Evolutionary conservation across 2,113 vertebrate species (phyloP).

Genomic region (Pomatorhinus ruficollis): DNA sequence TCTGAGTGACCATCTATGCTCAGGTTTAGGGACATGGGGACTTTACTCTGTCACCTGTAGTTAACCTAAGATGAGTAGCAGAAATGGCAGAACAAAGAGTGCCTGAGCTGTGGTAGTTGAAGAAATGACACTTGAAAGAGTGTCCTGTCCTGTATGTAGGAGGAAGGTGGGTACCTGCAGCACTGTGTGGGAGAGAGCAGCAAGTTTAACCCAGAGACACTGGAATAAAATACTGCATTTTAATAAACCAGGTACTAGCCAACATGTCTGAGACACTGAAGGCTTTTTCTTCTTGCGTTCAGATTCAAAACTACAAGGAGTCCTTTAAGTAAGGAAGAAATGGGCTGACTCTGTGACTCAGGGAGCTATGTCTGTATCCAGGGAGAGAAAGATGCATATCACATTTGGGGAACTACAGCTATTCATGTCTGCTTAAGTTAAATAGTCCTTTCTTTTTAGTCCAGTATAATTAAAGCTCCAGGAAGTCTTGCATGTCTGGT

Average conservation of each 20-base stretch:
- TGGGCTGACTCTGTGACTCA: neutral
- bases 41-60: neutral
- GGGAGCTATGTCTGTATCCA: neutral
- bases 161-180: rapidly evolving
- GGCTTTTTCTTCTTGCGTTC: neutral
- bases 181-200: neutral
- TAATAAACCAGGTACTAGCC: neutral
- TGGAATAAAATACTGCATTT: neutral
- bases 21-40: rapidly evolving
- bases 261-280: neutral
- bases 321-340: neutral
- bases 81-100: neutral
- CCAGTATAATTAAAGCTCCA: neutral
- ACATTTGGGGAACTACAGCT: conserved; percentile 8
- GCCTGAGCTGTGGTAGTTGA: neutral
- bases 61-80: neutral
- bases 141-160: neutral
- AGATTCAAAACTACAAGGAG: neutral
- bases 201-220: neutral
- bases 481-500: conserved; percentile 32
- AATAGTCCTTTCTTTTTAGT: neutral
- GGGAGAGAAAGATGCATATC: neutral
- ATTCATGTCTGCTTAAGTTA: neutral
- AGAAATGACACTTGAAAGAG: neutral
- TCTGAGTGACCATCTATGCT: neutral